A percentile compares a stretch with the other conserved stretches of the same genome.
phyloP scores from a whole-genome alignment of 1,140 invertebrate species.

The Dinothrombium tinctorium region DNA sequence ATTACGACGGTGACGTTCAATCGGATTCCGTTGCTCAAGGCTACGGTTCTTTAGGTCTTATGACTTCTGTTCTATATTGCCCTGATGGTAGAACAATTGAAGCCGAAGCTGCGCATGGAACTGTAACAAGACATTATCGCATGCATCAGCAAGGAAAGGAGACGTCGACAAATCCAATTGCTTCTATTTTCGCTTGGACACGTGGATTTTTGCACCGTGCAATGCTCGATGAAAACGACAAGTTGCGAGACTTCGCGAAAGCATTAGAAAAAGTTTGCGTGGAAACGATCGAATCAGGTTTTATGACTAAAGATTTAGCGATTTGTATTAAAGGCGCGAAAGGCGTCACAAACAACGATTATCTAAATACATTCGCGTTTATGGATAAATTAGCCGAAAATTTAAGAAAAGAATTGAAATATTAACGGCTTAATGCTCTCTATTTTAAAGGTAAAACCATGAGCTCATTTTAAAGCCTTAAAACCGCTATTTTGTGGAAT shows the following conservation, averaged over 20 bases:
- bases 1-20: slow-evolving; percentile 97
- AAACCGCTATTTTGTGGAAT: too few relatives aligned
- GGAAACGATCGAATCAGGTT: slow-evolving; percentile 66
- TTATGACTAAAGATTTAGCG: slow-evolving; percentile 95
- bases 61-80: slow-evolving; percentile 76
- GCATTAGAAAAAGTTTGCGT: slow-evolving; percentile 71
- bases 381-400: slow-evolving; percentile 86
- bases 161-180: slow-evolving; percentile 88
- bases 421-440: too few relatives aligned
- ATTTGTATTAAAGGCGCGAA: slow-evolving; percentile 75
- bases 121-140: slow-evolving; percentile 81
- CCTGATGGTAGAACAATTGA: slow-evolving; percentile 92
- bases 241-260: slow-evolving; percentile 46
- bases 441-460: too few relatives aligned
- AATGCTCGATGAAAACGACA: slow-evolving; percentile 62
- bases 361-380: slow-evolving; percentile 91
- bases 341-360: slow-evolving; percentile 57
- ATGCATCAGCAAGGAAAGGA: slow-evolving; percentile 84
- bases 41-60: slow-evolving; percentile 53
- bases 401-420: slow-evolving; percentile 34
- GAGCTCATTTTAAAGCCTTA: too few relatives aligned
- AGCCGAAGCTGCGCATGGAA: slow-evolving; percentile 90
- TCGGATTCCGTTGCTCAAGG: slow-evolving; percentile 92
- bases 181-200: slow-evolving; percentile 98
- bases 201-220: slow-evolving; percentile 69